A percentile compares a stretch with the other conserved stretches of the same genome.
Evolutionary conservation across 2,888 invertebrate species (phyloP).

Genomic region (Macaria liturata): DNA sequence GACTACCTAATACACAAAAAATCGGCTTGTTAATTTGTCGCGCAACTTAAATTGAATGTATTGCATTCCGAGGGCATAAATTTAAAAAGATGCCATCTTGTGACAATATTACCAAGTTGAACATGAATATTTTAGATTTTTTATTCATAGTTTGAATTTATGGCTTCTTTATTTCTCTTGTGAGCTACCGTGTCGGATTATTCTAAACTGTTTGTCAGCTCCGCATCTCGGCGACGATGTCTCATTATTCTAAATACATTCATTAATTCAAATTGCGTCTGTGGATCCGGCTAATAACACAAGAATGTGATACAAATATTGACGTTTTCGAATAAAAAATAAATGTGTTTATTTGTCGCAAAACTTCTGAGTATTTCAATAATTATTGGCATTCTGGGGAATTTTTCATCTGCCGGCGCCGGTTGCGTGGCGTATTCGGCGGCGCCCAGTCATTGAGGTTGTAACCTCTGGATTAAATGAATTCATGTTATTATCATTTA

Average conservation of each 20-base stretch:
- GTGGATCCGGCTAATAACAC: constrained; percentile 43
- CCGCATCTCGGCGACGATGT: constrained; percentile 37
- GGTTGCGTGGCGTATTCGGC: constrained; percentile 36
- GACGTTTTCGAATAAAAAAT: constrained; percentile 42
- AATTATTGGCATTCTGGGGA: constrained; percentile 52
- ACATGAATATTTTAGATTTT: constrained; percentile 1
- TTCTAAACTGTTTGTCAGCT: constrained; percentile 12
- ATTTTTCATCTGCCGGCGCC: constrained; percentile 43
- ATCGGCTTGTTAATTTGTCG: constrained; percentile 1
- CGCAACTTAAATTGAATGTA: constrained; percentile 6
- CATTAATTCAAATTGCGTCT: constrained; percentile 50
- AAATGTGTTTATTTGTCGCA: constrained; percentile 48
- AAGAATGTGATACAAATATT: constrained; percentile 49
- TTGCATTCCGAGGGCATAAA: constrained; percentile 7
- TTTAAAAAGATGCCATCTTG: constrained; percentile 5
- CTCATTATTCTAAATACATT: constrained; percentile 44
- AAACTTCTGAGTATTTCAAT: constrained; percentile 39
- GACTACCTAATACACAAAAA: background rate
- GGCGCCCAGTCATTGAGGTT: constrained; percentile 31
- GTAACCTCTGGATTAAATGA: constrained; percentile 29
- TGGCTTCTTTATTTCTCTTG: constrained; percentile 12
- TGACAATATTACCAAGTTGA: constrained; percentile 5
- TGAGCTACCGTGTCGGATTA: constrained; percentile 23
- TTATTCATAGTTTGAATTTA: constrained; percentile 9
- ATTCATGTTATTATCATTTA: constrained; percentile 22